Base-by-base conservation (phyloP, 2,888 invertebrate genomes). In the Luperina nickerlii region DNA sequence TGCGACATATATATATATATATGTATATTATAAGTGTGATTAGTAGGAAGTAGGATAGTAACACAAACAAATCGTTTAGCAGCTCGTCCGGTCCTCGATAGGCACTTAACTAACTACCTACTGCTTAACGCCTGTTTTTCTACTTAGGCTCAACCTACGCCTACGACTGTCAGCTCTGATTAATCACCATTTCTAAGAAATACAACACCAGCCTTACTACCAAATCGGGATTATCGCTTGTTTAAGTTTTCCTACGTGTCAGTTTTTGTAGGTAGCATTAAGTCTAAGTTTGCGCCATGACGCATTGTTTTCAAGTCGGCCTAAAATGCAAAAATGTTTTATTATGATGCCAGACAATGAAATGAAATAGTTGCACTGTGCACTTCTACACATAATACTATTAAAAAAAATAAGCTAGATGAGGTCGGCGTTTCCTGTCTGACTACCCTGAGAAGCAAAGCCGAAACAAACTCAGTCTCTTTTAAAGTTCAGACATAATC, bases 161-260 rank as follows among this genome's bases (percentile, higher is more conserved):
- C 84, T 67, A 76, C 84, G 24, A 38, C 32, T 60, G 54, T n/a
- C 32, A 63, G 57, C 27, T 63, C 62, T 84, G 66, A 74, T 76
- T 67, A 76, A 71, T 67, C 73, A 45, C 18, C 11, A 45, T 81
- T 85, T 71, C 81, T 63, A 42, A 74, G 70, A 85, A 81, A 74
- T 13, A 70, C 63, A 24, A 76, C 68, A 20, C 38, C 74, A 75
- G 75, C 27, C 63, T 74, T 27, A 65, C 51, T 60, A 48, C 83
- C 83, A 75, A 72, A 80, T 83, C 32, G 45, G 75, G 74, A 79
- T 72, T 71, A 74, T 57, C 18, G 32, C 4, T 18, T 60, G 32
- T 45, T 62, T 32, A 62, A 48, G 15, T 74, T 83, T 45, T 57
- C 38, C 18, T 74, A 45, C 27, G 4, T 13, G 66, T 45, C 13